A percentile compares a stretch with the other conserved stretches of the same genome.
phyloP scores from a whole-genome alignment of 2,888 invertebrate species.

The Heliothis peltigera region DNA sequence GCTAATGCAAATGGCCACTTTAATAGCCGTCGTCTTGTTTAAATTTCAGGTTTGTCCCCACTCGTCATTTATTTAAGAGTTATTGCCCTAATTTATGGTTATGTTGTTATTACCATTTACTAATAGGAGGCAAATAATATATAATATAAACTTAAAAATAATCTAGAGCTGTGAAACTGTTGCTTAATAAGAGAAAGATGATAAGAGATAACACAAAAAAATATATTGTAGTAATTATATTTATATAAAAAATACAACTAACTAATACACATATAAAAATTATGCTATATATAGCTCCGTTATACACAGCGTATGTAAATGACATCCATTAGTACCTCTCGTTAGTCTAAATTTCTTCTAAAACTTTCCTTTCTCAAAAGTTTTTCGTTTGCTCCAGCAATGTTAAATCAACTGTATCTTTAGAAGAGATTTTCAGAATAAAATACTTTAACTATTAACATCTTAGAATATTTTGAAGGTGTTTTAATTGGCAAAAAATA shows the following conservation, averaged over 20 bases:
- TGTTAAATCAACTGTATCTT: neutral
- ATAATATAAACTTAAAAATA: too few species aligned
- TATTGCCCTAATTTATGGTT: conserved; percentile 17
- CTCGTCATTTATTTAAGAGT: conserved; percentile 25
- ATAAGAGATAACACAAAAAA: too few species aligned
- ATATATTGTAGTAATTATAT: too few species aligned
- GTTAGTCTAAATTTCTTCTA: conserved; percentile 35
- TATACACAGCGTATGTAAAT: conserved; percentile 30
- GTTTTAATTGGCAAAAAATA: neutral
- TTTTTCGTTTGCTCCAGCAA: conserved; percentile 10
- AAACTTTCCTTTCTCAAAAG: conserved; percentile 16
- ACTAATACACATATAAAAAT: conserved; percentile 33
- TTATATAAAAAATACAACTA: too few species aligned
- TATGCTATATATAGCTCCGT: conserved; percentile 1
- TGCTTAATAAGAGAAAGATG: too few species aligned
- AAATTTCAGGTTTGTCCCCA: conserved; percentile 28
- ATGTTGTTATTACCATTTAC: neutral
- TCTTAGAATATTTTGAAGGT: neutral
- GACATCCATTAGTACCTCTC: conserved; percentile 16
- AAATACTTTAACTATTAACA: neutral
- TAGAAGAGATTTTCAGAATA: neutral
- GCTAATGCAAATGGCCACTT: conserved; percentile 45
- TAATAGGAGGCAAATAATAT: too few species aligned
- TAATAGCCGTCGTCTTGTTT: conserved; percentile 45
- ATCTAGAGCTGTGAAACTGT: too few species aligned